Base-by-base conservation (phyloP, 2,797 vertebrate genomes). In the Coregonus ussuriensis region DNA sequence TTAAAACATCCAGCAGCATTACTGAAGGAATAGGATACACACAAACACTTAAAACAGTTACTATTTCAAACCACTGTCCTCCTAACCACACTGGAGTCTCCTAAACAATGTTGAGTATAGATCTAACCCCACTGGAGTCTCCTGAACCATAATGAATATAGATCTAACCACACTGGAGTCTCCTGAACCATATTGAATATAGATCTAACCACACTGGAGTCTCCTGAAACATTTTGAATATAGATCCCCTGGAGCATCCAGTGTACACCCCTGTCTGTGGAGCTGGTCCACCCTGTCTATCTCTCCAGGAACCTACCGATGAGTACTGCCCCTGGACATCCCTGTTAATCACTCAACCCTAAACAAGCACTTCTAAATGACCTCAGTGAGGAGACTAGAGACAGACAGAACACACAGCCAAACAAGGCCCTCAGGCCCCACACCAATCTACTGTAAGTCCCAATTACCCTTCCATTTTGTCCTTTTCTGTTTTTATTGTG, bases 261-360 rank as follows among this genome's bases (percentile, higher is more conserved):
- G 70, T 72, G 82, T 75, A 81, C 79, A 86, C 82, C 83, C 79
- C 76, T 84, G 88, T 81, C 86, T 83, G 85, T 81, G 89, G 74
- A 88, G 88, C 89, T 91, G 91, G 89, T 91, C 87, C 85, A 63
- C 41, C 41, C 9, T 47, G 59, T 74, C 79, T 82, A 88, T 78
- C 86, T 90, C 88, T 88, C 81, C 83, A 89, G 86, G 88, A 90
- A 91, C 83, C 83, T 83, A 89, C 84, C 77, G 82, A 92, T 89
- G 89, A 91, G 88, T 81, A 73, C 79, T 81, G 86, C 91, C 91
- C 87, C 89, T 91, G 93, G 91, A 93, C 90, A 92, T 90, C 88
- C 85, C 85, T 71, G 84, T 81, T 93, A 92, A 93, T 93, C 91
- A 93, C 88, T 92, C 90, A 89, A 88, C 90, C 90, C 90, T 90